Percentiles rank a stretch among this genome's conserved stretches.
Evolutionary conservation across 2,113 vertebrate species (phyloP).

Genomic region (Takifugu flavidus): DNA sequence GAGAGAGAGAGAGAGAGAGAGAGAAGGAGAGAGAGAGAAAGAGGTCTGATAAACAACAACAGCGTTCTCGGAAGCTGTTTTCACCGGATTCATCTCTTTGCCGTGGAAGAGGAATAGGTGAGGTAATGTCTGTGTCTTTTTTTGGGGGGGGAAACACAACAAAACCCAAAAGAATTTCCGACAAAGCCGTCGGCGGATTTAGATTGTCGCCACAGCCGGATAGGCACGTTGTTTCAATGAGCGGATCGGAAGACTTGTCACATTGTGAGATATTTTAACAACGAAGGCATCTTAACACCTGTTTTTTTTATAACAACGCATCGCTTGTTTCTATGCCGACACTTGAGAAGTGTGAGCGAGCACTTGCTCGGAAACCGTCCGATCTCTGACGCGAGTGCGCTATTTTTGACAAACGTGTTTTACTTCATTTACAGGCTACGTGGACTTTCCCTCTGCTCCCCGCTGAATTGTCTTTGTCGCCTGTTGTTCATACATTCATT

Average conservation of each 20-base stretch:
- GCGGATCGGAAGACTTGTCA: background rate
- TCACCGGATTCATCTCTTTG: conserved; percentile 27
- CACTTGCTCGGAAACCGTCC: conserved; percentile 1
- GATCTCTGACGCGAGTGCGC: conserved; percentile 2
- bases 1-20: conserved; percentile 16
- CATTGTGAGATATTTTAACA: background rate
- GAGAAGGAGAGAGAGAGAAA: conserved; percentile 9
- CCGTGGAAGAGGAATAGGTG: conserved; percentile 23
- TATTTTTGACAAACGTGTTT: conserved; percentile 25
- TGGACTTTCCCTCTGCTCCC: conserved; percentile 11
- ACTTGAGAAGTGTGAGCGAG: conserved; percentile 13
- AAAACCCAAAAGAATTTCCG: background rate
- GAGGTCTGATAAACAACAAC: conserved; percentile 61
- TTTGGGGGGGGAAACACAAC: background rate
- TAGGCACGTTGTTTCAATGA: conserved; percentile 2
- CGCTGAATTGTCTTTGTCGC: conserved; percentile 2
- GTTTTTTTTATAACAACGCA: conserved; percentile 5
- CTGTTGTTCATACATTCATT: conserved; percentile 27
- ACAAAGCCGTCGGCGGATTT: background rate
- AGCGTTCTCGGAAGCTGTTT: conserved; percentile 27
- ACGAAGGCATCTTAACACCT: conserved; percentile 22
- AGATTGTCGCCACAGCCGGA: background rate
- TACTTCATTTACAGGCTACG: conserved; percentile 31
- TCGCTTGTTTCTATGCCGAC: conserved; percentile 21
- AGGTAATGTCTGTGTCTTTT: background rate